Evolutionary conservation across 2,113 vertebrate genomes (phyloP).

Genomic region (Actenoides hombroni): DNA sequence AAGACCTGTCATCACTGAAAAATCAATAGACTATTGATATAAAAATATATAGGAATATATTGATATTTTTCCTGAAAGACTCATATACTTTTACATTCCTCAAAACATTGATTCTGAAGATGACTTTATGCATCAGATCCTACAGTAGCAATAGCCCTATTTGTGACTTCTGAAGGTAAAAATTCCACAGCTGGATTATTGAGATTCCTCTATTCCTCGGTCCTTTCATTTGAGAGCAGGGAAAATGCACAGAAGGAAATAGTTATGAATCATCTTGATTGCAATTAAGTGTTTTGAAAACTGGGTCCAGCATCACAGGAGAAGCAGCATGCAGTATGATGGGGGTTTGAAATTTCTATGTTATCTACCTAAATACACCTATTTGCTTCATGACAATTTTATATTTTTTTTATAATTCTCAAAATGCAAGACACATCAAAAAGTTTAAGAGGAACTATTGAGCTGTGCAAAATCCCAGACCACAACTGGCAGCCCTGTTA

Average conservation of each 20-base stretch:
- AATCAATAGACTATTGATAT: not conserved
- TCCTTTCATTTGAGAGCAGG: not conserved
- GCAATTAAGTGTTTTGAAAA: not conserved
- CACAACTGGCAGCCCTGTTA: not conserved
- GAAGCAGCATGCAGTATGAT: not conserved
- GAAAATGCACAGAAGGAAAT: not conserved
- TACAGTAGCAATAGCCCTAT: not conserved
- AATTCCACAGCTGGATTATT: not conserved
- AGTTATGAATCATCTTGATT: not conserved
- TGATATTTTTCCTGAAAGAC: not conserved
- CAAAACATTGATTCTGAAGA: not conserved
- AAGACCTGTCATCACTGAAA: not conserved
- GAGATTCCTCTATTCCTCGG: not conserved
- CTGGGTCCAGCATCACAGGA: not conserved
- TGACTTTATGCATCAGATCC: not conserved
- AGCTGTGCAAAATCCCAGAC: not conserved
- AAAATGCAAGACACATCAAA: not conserved
- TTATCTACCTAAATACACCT: not conserved
- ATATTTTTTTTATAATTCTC: not conserved
- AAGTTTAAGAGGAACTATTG: not conserved
- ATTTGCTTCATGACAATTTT: not conserved
- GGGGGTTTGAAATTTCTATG: not conserved
- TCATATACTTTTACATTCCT: not conserved
- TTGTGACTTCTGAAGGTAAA: not conserved
- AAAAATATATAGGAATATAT: not conserved